Conservation (phyloP, 2,888 invertebrate genomes). For the Adelphocoris suturalis region DNA sequence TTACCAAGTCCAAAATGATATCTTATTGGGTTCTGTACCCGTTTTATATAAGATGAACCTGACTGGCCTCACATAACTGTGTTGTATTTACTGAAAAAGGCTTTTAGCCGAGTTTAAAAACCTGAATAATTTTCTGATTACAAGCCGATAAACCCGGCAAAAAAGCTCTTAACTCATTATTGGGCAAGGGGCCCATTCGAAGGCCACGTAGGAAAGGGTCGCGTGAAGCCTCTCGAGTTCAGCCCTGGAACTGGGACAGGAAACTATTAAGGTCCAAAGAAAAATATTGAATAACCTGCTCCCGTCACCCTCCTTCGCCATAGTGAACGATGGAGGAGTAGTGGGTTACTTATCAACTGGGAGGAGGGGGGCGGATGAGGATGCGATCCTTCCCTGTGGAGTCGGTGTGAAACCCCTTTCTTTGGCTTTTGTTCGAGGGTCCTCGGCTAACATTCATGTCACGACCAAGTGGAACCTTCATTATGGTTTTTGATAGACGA, state of each 20-base stretch:
- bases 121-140: constrained; percentile 20
- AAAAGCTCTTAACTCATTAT: not conserved
- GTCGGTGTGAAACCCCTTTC: constrained; percentile 26
- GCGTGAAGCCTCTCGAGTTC: constrained; percentile 3
- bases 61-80: not conserved
- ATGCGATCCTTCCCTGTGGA: constrained; percentile 6
- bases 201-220: constrained; percentile 9
- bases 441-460: constrained; percentile 33
- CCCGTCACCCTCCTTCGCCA: not conserved
- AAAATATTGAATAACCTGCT: constrained; percentile 31
- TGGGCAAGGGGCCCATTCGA: not conserved
- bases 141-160: constrained; percentile 20
- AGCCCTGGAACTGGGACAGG: constrained; percentile 10
- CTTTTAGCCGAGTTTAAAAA: not conserved
- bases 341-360: constrained; percentile 17
- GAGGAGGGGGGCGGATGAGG: not conserved
- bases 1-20: too few relatives aligned
- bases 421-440: constrained; percentile 44
- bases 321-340: constrained; percentile 1
- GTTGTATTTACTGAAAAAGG: constrained; percentile 2
- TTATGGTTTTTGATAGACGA: constrained; percentile 6
- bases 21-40: too few relatives aligned
- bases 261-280: constrained; percentile 27
- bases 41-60: too few relatives aligned
- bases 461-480: constrained; percentile 3